Evolutionary conservation across 2,888 invertebrate genomes (phyloP).

Genomic region (Hecatera dysodea): DNA sequence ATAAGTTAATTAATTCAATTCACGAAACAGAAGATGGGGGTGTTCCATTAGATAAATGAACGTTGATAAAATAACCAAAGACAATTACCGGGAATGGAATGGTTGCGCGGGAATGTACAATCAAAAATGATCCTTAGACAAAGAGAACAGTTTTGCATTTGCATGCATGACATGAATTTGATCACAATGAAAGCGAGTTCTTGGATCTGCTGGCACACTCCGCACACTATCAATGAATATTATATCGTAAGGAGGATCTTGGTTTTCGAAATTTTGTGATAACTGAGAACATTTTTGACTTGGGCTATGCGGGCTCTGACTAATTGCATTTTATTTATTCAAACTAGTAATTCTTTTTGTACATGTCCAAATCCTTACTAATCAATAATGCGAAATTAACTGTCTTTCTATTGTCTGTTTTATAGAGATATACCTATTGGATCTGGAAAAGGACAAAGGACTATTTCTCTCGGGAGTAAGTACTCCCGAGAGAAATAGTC

Average conservation of each 20-base stretch:
- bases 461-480: too few species aligned
- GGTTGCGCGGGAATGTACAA: conserved; percentile 17
- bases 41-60: conserved; percentile 25
- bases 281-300: not conserved
- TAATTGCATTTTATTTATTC: too few species aligned
- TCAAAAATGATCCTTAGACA: conserved; percentile 35
- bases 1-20: conserved; percentile 52
- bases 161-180: conserved; percentile 44
- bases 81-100: conserved; percentile 17
- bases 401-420: too few species aligned
- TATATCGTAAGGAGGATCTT: conserved; percentile 8
- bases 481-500: too few species aligned
- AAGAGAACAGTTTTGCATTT: conserved; percentile 53
- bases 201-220: conserved; percentile 35
- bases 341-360: too few species aligned
- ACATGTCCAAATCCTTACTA: too few species aligned
- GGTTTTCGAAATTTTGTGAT: conserved; percentile 1
- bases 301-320: not conserved
- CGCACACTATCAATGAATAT: conserved; percentile 37
- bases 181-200: conserved; percentile 47
- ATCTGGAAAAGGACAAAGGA: too few species aligned
- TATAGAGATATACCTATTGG: too few species aligned
- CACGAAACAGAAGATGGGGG: conserved; percentile 23
- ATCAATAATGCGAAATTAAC: too few species aligned
- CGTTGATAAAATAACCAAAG: conserved; percentile 29